Evolutionary conservation across 2,113 vertebrate genomes (phyloP).

Genomic region (Ceyx cyanopectus): DNA sequence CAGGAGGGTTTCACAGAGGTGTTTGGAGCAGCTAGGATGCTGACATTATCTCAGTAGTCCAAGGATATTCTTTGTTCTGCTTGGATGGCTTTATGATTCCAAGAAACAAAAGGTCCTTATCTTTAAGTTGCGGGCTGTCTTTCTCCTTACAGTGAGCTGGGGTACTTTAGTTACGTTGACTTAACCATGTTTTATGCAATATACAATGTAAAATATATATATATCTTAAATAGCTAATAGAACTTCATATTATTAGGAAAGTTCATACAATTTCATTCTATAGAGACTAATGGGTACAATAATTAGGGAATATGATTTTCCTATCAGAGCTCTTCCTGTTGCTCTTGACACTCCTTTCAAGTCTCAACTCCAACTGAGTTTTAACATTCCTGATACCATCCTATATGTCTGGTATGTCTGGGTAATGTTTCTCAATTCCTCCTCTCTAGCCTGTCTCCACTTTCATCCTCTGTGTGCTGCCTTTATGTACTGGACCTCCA

Average conservation of each 20-base stretch:
- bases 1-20: background rate
- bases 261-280: background rate
- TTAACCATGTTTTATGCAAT: background rate
- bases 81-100: background rate
- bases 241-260: background rate
- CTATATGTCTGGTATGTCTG: background rate
- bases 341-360: background rate
- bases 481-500: background rate
- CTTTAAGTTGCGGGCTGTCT: background rate
- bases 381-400: background rate
- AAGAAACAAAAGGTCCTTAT: background rate
- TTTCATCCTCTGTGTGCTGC: background rate
- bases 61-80: background rate
- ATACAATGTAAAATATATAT: background rate
- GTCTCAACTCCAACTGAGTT: background rate
- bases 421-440: background rate
- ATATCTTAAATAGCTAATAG: background rate
- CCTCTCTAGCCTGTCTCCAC: background rate
- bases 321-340: background rate
- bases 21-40: too few relatives aligned
- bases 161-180: background rate
- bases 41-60: background rate
- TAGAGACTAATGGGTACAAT: background rate
- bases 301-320: background rate
- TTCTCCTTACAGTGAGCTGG: background rate